A percentile compares a stretch with the other conserved stretches of the same genome.
Conservation (phyloP, 2,797 vertebrate species). For the Clamator glandarius region DNA sequence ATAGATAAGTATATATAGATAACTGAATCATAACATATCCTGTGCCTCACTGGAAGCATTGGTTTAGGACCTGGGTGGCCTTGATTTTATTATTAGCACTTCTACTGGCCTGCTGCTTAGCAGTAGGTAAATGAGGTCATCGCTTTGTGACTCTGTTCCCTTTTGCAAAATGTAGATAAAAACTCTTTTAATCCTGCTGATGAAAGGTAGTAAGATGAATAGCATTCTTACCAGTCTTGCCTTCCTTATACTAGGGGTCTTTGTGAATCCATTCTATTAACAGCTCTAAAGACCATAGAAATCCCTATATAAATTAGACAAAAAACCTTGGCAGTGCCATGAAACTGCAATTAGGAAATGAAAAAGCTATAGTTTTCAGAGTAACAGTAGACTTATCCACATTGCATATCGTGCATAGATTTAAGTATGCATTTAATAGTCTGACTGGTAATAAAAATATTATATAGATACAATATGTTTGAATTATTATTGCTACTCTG, state of each 20-base stretch:
- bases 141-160: slow-evolving; percentile 22
- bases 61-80: slow-evolving; percentile 57
- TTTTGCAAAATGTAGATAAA: slow-evolving; percentile 67
- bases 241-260: slow-evolving; percentile 45
- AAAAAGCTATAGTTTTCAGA: slow-evolving; percentile 68
- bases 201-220: slow-evolving; percentile 64
- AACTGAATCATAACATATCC: slow-evolving; percentile 45
- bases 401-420: slow-evolving; percentile 61
- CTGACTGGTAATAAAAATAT: slow-evolving; percentile 69
- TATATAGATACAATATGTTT: slow-evolving; percentile 68
- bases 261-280: slow-evolving; percentile 64
- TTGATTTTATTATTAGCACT: slow-evolving; percentile 67
- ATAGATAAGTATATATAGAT: slow-evolving; percentile 4
- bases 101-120: slow-evolving; percentile 53
- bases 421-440: slow-evolving; percentile 72
- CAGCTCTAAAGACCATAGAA: slow-evolving; percentile 59
- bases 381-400: slow-evolving; percentile 64
- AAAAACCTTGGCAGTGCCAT: slow-evolving; percentile 57
- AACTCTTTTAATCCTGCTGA: slow-evolving; percentile 68
- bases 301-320: slow-evolving; percentile 69
- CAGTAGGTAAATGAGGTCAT: slow-evolving; percentile 70
- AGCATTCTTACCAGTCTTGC: slow-evolving; percentile 45
- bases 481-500: slow-evolving; percentile 39
- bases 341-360: slow-evolving; percentile 70
- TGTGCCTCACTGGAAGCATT: not conserved